Evolutionary conservation across 2,113 vertebrate species (phyloP).

Genomic region (Azemiops feae): DNA sequence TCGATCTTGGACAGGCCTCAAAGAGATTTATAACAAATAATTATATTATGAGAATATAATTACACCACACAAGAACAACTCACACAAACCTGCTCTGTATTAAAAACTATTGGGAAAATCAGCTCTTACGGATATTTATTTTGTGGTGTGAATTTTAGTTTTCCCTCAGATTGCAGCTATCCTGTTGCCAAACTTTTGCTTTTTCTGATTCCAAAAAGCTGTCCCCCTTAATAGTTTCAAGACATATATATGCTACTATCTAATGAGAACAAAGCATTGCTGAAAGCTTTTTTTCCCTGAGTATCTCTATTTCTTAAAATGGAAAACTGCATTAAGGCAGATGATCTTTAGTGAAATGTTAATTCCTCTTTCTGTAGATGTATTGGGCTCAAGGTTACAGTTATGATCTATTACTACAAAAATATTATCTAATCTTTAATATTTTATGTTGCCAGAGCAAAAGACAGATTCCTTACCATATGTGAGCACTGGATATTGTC

Average conservation of each 20-base stretch:
- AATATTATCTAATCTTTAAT: neutral
- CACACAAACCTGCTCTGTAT: conserved; percentile 22
- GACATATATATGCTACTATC: conserved; percentile 31
- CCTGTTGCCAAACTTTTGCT: neutral
- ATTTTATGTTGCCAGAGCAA: neutral
- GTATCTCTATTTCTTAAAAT: conserved; percentile 17
- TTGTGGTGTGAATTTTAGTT: conserved; percentile 34
- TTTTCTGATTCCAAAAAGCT: conserved; percentile 39
- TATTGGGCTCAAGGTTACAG: conserved; percentile 4
- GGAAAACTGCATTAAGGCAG: neutral
- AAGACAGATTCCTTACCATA: neutral
- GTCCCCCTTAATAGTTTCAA: conserved; percentile 28
- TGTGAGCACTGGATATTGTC: neutral
- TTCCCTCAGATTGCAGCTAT: neutral
- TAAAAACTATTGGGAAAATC: conserved; percentile 44
- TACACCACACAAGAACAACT: conserved; percentile 14
- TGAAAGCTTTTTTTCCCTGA: conserved; percentile 1
- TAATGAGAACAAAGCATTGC: conserved; percentile 48
- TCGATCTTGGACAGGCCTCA: conserved; percentile 27
- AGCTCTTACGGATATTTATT: conserved; percentile 33
- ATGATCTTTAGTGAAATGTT: conserved; percentile 21
- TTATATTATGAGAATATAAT: neutral
- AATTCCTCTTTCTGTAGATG: conserved; percentile 32
- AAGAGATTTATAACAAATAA: conserved; percentile 30
- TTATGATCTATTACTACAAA: neutral